Evolutionary conservation across 2,888 invertebrate genomes (phyloP), one percentile per base, ranked within the genome.

Genomic region (Trichopoda pennipes): DNA sequence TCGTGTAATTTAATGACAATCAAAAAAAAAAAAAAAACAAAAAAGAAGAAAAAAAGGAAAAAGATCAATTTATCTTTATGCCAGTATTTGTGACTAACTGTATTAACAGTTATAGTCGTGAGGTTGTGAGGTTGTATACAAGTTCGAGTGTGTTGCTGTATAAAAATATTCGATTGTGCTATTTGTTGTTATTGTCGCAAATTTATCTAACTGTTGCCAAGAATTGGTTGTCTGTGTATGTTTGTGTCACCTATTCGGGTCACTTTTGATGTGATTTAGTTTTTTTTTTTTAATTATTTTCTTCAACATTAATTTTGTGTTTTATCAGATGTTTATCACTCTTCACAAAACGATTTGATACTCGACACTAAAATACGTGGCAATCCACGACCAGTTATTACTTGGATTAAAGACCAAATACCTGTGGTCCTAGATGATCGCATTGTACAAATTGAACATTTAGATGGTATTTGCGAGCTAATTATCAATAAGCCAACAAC

Each of bases 331-430:
- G 93, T 93, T 8, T 96, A 95, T 88, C 94, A 94, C 87, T 92
- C 93, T 85, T 92, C 94, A 35, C 95, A 94, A 87, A 94, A 96
- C 89, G 95, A 96, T 90, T 90, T 96, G 72, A 93, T 94, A 60
- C 91, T 97, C 84, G 96, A 96, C 90, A 97, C 97, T 89, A 95
- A 95, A 85, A 94, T 96, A 42, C 92, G 96, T 75, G 95, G 95
- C 53, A 94, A 95, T 87, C 93, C 94, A 0, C 95, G 95, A 82
- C 94, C 96, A 68, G 92, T 92, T 56, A 92, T 96, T 38, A 93
- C 94, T 81, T 97, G 97, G 97, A 93, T 93, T 83, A 95, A 94
- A 90, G 95, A 96, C 90, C 95, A 61, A 88, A 92, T 86, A 84
- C 92, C 93, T 64, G 90, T 96, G 51, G 90, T 90, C 35, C 88